Base-by-base conservation (phyloP, 2,888 invertebrate species). In the Drosophila ochracea region DNA sequence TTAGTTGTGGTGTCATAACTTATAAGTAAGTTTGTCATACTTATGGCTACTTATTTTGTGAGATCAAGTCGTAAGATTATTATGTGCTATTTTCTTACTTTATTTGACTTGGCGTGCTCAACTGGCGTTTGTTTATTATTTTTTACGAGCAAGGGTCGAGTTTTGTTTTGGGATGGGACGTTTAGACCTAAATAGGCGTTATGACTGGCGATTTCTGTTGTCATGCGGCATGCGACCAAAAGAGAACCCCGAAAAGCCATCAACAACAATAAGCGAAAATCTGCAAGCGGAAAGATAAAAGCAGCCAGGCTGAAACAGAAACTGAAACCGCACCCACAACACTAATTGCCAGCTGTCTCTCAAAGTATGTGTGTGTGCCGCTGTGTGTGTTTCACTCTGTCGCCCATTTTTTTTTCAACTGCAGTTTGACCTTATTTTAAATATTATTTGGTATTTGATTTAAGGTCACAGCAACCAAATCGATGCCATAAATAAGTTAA, bases 331-430 rank as follows among this genome's bases (percentile, higher is more conserved):
- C 84, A 78, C 73, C 78, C 81, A 78, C 78, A 86, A 69, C 80
- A 82, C 88, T 84, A 82, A 84, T 87, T 84, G 88, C 85, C 85
- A 67, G 57, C 49, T 41, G n/a, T n/a, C n/a, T 49, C 53, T 49
- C 25, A 39, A 43, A n/a, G 39, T 57, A 37, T 67, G 53, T 60
- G 57, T 53, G 52, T 41, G 62, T 49, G 55, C 30, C 39, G 11
- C 31, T 11, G 21, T 57, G 57, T 49, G 47, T 58, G 33, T 25
- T 25, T 47, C 71, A 70, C 68, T 83, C 43, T 47, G 16, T 9
- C 25, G 25, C 25, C 64, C 72, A 33, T 53, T 74, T 73, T 65
- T 43, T 28, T 28, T 60, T 41, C 37, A 41, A 63, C 55, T 67
- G 55, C 64, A 61, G 10, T 72, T 73, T 66, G 69, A 60, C 58